Conservation (phyloP, 1,140 invertebrate species). For the Magallana angulata region DNA sequence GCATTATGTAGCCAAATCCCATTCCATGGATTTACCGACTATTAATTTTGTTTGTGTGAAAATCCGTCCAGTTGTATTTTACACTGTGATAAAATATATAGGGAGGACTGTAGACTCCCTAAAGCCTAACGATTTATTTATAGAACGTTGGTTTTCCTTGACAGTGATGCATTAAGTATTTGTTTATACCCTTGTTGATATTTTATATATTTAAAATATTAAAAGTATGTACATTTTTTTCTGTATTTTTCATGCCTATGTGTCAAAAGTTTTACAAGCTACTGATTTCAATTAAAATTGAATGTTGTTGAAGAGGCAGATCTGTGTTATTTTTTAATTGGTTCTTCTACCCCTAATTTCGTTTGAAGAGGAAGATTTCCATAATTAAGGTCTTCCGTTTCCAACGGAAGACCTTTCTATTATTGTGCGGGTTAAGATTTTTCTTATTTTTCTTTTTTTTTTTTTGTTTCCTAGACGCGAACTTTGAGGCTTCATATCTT, state of each 20-base stretch:
- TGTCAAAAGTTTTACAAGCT: neutral
- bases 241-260: neutral
- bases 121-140: neutral
- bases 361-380: too few relatives aligned
- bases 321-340: too few relatives aligned
- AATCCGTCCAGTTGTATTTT: neutral
- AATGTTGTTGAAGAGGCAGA: neutral
- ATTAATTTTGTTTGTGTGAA: too few relatives aligned
- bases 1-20: too few relatives aligned
- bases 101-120: neutral
- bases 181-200: conserved; percentile 34
- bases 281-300: conserved; percentile 21
- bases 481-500: too few relatives aligned
- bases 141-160: neutral
- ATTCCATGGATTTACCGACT: too few relatives aligned
- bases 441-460: too few relatives aligned
- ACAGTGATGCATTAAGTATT: conserved; percentile 32
- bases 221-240: neutral
- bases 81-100: neutral
- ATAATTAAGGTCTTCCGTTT: too few relatives aligned
- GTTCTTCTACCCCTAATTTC: too few relatives aligned
- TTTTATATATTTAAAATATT: conserved; percentile 5
- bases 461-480: too few relatives aligned
- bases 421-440: too few relatives aligned
- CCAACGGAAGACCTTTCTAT: too few relatives aligned